Conservation (phyloP, 2,113 vertebrate species). For the Perognathus longimembris region DNA sequence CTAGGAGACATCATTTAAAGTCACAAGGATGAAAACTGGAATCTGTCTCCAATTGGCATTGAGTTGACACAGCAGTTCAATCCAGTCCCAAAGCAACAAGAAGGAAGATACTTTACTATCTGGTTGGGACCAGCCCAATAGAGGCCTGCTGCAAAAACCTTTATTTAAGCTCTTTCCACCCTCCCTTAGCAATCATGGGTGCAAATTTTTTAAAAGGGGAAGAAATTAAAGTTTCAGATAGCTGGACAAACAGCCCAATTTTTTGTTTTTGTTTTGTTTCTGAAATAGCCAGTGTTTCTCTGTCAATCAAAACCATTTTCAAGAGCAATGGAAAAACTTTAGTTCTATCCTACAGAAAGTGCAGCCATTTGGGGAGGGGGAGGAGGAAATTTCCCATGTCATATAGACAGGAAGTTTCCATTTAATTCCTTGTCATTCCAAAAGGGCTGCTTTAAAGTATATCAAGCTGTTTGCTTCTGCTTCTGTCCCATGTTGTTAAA, state of each 20-base stretch:
- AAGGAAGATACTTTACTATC: slow-evolving; percentile 18
- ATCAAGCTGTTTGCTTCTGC: slow-evolving; percentile 61
- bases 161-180: slow-evolving; percentile 45
- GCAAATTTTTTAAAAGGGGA: slow-evolving; percentile 60
- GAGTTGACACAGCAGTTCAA: slow-evolving; percentile 36
- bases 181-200: slow-evolving; percentile 28
- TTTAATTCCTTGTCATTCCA: slow-evolving; percentile 68
- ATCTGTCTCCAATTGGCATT: slow-evolving; percentile 62
- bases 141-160: slow-evolving; percentile 2
- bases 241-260: slow-evolving; percentile 5
- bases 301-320: slow-evolving; percentile 65
- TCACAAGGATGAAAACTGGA: slow-evolving; percentile 67
- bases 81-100: slow-evolving; percentile 47
- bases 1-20: slow-evolving; percentile 51
- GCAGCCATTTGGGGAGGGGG: not conserved
- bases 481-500: slow-evolving; percentile 70
- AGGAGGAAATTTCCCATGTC: slow-evolving; percentile 44
- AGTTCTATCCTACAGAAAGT: slow-evolving; percentile 33
- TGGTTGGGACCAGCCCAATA: slow-evolving; percentile 2
- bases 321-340: slow-evolving; percentile 42
- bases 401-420: slow-evolving; percentile 61
- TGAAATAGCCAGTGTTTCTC: slow-evolving; percentile 63
- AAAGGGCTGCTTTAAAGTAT: slow-evolving; percentile 58
- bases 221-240: slow-evolving; percentile 70
- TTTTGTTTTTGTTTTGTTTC: not conserved